Conservation (phyloP, 1,140 invertebrate genomes). For the Heliconius eleuchia region DNA sequence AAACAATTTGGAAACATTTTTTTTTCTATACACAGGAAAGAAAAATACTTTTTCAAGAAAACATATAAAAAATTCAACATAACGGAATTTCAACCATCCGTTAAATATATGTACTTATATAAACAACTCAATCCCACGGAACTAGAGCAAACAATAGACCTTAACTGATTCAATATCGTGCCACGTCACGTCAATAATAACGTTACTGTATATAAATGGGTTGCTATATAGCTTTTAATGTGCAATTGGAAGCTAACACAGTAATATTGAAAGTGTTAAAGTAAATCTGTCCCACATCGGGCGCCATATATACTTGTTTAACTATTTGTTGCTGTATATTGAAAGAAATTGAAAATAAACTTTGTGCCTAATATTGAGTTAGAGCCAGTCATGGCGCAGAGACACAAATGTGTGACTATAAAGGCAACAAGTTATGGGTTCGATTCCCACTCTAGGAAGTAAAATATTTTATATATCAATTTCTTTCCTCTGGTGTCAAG, state of each 20-base stretch:
- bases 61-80: no score
- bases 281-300: slow-evolving; percentile 40
- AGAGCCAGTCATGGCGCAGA: no score
- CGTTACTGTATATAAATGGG: not conserved
- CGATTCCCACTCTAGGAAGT: not conserved
- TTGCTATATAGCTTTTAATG: not conserved
- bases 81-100: no score
- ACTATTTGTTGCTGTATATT: not conserved
- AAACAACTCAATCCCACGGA: no score
- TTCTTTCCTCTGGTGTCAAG: not conserved
- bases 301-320: slow-evolving; percentile 35
- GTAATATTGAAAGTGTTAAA: slow-evolving; percentile 8
- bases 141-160: not conserved
- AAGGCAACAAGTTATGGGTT: not conserved
- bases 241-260: not conserved
- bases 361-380: not conserved
- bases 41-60: no score
- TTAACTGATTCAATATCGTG: not conserved
- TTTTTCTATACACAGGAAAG: no score
- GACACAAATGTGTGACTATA: not conserved
- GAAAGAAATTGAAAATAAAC: not conserved
- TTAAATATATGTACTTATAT: not conserved
- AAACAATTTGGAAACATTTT: no score
- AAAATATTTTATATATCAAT: not conserved
- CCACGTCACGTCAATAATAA: not conserved